Conservation (phyloP, 2,113 vertebrate genomes). For the Bungarus multicinctus region DNA sequence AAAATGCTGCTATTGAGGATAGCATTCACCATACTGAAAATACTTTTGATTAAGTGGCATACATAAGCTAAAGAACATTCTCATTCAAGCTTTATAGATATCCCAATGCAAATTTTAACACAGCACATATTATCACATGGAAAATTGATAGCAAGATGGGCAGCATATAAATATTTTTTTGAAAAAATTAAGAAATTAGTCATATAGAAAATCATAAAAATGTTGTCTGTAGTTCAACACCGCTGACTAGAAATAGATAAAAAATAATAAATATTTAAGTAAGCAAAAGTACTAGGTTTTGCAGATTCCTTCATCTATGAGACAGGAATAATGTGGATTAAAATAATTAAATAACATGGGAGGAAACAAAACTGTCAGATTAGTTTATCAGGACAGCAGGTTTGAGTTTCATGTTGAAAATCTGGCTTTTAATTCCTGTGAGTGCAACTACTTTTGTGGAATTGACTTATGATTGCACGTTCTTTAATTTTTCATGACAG, state of each 20-base stretch:
- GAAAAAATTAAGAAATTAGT: neutral
- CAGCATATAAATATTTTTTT: neutral
- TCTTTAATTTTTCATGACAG: neutral
- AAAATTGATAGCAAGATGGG: neutral
- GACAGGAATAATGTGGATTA: neutral
- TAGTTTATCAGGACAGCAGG: neutral
- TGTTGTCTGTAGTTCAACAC: neutral
- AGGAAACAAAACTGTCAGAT: neutral
- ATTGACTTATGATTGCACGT: neutral
- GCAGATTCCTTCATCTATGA: neutral
- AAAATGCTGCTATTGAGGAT: neutral
- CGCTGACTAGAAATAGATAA: neutral
- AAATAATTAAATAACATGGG: neutral
- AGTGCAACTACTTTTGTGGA: neutral
- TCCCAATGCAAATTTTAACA: neutral
- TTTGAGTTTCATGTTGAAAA: neutral
- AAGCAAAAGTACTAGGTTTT: neutral
- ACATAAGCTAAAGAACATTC: neutral
- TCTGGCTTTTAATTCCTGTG: neutral
- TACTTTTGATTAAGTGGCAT: slow-evolving; percentile 29
- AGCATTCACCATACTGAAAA: neutral
- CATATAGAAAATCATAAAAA: neutral
- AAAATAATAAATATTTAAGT: neutral
- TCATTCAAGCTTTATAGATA: neutral
- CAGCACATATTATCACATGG: neutral